A percentile compares a stretch with the other conserved stretches of the same genome.
Conservation (phyloP, 2,888 invertebrate species). For the Formica aserva region DNA sequence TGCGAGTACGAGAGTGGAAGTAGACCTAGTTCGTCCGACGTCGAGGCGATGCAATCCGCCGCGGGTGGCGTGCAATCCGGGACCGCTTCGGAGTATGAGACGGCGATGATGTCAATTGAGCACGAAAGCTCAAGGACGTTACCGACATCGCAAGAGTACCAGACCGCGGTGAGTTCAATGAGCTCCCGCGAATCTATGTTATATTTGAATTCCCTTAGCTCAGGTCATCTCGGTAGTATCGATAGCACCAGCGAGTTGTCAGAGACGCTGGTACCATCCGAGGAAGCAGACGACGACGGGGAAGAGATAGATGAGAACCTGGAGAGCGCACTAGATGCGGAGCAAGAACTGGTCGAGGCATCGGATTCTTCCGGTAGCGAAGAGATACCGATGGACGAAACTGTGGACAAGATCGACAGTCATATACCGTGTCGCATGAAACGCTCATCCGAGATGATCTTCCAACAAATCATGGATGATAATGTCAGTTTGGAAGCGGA, state of each 20-base stretch:
- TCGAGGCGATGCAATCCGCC: conserved; percentile 90
- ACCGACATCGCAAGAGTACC: conserved; percentile 94
- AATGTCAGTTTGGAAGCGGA: conserved; percentile 56
- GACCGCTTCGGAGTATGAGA: conserved; percentile 95
- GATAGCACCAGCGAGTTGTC: conserved; percentile 95
- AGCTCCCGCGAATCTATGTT: conserved; percentile 96
- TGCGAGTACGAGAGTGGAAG: conserved; percentile 92
- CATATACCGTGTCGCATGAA: conserved; percentile 90
- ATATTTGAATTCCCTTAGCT: conserved; percentile 95
- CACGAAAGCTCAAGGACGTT: conserved; percentile 90
- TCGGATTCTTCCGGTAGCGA: conserved; percentile 76
- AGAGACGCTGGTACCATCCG: conserved; percentile 96
- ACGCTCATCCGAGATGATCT: conserved; percentile 96
- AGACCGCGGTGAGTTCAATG: conserved; percentile 94
- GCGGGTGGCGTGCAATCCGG: conserved; percentile 85
- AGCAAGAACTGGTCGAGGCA: conserved; percentile 81
- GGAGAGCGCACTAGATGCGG: conserved; percentile 85
- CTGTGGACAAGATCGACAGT: conserved; percentile 86
- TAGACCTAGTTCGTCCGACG: conserved; percentile 94
- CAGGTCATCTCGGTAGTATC: conserved; percentile 94
- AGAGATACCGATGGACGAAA: conserved; percentile 76
- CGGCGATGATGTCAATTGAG: conserved; percentile 93
- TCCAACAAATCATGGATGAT: conserved; percentile 89
- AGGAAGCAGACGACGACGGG: conserved; percentile 90
- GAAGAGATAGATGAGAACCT: conserved; percentile 88